Evolutionary conservation across 1,140 invertebrate species (phyloP), one percentile per base, ranked within the genome.

Genomic region (Apis florea): DNA sequence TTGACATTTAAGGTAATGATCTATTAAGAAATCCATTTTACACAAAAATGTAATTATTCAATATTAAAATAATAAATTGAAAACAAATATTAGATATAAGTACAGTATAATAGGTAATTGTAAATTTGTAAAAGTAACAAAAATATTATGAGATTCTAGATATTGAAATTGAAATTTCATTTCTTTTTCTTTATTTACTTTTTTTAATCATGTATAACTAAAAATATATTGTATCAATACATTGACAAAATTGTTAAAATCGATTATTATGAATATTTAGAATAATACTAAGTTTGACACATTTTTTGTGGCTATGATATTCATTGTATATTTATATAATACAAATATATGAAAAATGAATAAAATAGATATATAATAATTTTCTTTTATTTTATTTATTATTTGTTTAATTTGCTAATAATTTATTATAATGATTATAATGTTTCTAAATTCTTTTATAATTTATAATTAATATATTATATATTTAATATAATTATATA

Each of bases 271-370:
- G 12, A 68, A 61, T 56, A 61, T 69, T 76, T 51, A 69, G 17
- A 26, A 40, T 61, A 81, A 31, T 78, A 71, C 59, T 82, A 79
- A 15, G 11, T 86, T 82, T 40, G 58, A 85, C 61, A 24, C 17
- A 75, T 82, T 64, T 61, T 63, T 83, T 63, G 79, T 85, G 54
- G 66, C 64, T 51, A 79, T 70, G 47, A 47, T 69, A 85, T n/a
- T 58, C 49, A 61, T 76, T 83, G 71, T 83, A 85, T 47, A 68
- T 61, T 84, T 82, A 77, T 83, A 69, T 66, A 53, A 72, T 17
- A 82, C 66, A 78, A 76, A 76, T 74, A 76, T 63, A 26, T 26
- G 6, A 26, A 73, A 17, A 73, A 40, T 47, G 78, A 86, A 76
- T 72, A 69, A 71, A 71, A 59, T 68, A 59, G 26, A 71, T 8